Evolutionary conservation across 1,140 invertebrate species (phyloP).

Genomic region (Achroia grisella): DNA sequence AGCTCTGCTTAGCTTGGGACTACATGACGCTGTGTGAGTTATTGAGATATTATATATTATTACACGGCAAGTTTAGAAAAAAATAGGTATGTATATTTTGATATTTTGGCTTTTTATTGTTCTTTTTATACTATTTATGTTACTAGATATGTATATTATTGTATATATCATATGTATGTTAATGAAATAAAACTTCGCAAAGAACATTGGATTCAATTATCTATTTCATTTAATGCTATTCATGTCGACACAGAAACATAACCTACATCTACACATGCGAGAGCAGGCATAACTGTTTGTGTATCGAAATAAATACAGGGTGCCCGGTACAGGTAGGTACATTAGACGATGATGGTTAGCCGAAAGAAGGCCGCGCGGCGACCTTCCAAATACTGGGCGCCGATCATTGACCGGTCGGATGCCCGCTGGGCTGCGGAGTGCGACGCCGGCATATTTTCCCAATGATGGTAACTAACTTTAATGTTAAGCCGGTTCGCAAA

Average conservation of each 20-base stretch:
- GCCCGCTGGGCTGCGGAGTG: constrained; percentile 3
- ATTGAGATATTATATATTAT: too few species aligned
- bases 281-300: constrained; percentile 61
- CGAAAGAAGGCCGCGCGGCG: constrained; percentile 64
- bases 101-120: too few species aligned
- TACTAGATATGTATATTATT: too few species aligned
- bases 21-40: too few species aligned
- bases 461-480: constrained; percentile 8
- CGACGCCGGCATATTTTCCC: constrained; percentile 8
- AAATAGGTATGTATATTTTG: too few species aligned
- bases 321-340: constrained; percentile 31
- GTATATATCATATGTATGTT: neutral
- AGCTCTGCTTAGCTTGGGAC: too few species aligned
- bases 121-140: too few species aligned
- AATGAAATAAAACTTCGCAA: constrained; percentile 21
- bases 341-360: constrained; percentile 40
- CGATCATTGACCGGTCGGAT: constrained; percentile 46
- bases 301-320: constrained; percentile 56
- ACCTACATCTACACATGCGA: constrained; percentile 61
- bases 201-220: constrained; percentile 39
- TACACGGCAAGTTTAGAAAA: too few species aligned
- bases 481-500: constrained; percentile 3
- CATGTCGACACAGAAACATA: constrained; percentile 58
- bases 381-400: constrained; percentile 60
- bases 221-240: constrained; percentile 47